Percentiles rank a stretch among this genome's conserved stretches.
Conservation (phyloP, 2,113 vertebrate species). For the Anhinga anhinga region DNA sequence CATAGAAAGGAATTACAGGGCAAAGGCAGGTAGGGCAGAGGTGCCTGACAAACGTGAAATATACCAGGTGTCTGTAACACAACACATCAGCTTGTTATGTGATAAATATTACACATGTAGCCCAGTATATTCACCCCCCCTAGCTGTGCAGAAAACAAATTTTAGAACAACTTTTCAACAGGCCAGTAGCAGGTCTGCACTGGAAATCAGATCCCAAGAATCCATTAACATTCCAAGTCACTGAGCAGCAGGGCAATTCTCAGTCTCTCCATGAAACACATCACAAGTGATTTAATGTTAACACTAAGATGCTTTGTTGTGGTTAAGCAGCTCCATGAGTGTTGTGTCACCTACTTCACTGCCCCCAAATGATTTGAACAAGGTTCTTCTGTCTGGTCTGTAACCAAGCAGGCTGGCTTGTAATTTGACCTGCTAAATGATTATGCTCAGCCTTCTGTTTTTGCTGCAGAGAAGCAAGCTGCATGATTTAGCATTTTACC, state of each 20-base stretch:
- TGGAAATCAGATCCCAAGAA: background rate
- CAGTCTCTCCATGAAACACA: background rate
- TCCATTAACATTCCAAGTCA: background rate
- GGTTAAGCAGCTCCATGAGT: background rate
- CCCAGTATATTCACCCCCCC: background rate
- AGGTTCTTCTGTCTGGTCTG: background rate
- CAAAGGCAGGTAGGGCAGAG: background rate
- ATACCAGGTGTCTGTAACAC: background rate
- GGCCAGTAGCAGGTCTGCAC: background rate
- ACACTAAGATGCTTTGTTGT: background rate
- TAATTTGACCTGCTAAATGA: background rate
- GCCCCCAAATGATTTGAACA: background rate
- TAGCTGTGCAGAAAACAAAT: background rate
- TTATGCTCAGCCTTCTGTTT: background rate
- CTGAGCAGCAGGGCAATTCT: background rate
- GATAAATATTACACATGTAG: background rate
- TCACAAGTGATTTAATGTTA: background rate
- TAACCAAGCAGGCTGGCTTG: background rate
- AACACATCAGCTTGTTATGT: background rate
- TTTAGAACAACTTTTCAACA: background rate
- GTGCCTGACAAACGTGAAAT: background rate
- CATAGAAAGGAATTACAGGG: background rate
- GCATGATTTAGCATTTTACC: background rate
- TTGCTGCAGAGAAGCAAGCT: background rate
- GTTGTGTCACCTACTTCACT: background rate